Conservation (phyloP, 2,888 invertebrate genomes). For the Rhamnusium bicolor region DNA sequence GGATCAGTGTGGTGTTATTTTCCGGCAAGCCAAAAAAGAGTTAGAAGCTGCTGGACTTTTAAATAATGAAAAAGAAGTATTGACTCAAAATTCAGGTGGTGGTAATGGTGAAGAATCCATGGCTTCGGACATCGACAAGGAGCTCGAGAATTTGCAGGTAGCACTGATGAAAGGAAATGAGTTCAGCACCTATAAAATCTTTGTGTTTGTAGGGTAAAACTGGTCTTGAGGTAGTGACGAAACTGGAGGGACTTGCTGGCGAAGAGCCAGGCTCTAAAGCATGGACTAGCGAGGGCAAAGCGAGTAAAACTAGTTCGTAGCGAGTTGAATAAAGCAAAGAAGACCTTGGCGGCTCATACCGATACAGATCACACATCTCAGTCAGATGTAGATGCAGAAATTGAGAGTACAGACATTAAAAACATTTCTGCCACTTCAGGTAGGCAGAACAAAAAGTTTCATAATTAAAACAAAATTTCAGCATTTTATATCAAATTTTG, state of each 20-base stretch:
- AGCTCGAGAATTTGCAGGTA: conserved; percentile 71
- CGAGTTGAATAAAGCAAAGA: conserved; percentile 75
- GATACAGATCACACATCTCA: conserved; percentile 62
- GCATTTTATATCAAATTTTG: neutral
- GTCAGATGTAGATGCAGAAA: conserved; percentile 62
- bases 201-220: conserved; percentile 62
- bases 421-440: conserved; percentile 48
- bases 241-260: conserved; percentile 77
- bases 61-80: conserved; percentile 68
- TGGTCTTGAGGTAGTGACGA: conserved; percentile 69
- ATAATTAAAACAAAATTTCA: neutral
- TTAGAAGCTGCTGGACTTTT: conserved; percentile 77
- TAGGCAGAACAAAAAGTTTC: conserved; percentile 2
- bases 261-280: conserved; percentile 76
- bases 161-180: conserved; percentile 26
- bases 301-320: conserved; percentile 75
- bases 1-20: conserved; percentile 87
- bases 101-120: conserved; percentile 69
- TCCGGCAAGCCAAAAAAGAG: conserved; percentile 85
- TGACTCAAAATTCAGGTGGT: conserved; percentile 41
- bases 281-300: conserved; percentile 75
- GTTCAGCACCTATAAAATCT: too few species aligned
- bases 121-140: conserved; percentile 74
- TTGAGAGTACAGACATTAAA: conserved; percentile 45
- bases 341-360: conserved; percentile 57